Base-by-base conservation (phyloP, 2,888 invertebrate species). In the Synanthedon formicaeformis region DNA sequence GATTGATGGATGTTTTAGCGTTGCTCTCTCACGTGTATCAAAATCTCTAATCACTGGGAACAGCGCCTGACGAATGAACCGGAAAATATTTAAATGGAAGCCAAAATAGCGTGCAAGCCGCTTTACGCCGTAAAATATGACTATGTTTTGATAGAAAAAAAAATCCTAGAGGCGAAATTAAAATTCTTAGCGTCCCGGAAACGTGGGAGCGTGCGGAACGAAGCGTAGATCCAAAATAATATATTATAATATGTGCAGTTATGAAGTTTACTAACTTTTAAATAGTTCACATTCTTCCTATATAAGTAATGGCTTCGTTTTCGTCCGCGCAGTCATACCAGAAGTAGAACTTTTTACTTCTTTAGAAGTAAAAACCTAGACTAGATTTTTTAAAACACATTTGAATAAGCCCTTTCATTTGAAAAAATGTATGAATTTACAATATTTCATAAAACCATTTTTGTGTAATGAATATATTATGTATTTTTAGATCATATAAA, bases 11-110 rank as follows among this genome's bases (percentile, higher is more conserved):
- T 45, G 13, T 45, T 13, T 45, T 13, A n/a, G 45, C 12, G 45
- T 14, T 52, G 40, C 58, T 59, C 60, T 60, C 60, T 67, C 71
- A 69, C 58, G 70, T 76, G 71, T 64, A 75, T 73, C 73, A 69
- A 73, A 78, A 75, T 71, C 67, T 75, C 69, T 73, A 81, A 84
- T 81, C 68, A 77, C 66, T 64, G 63, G 64, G 76, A 85, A 86
- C 81, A 79, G 69, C 65, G 78, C 78, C 64, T 83, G 73, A 76
- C 86, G 82, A 87, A 87, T 86, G 84, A 59, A 78, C 74, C 83
- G 80, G 78, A 86, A 87, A 86, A 86, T 84, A 79, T 82, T 81
- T 80, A 84, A 87, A 86, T 86, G 77, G 80, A 81, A 84, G 79
- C 70, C 73, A 79, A 77, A 86, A 81, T 81, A 82, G 74, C 83